A percentile compares a stretch with the other conserved stretches of the same genome.
Conservation (phyloP, 1,140 invertebrate genomes). For the Eriocheir sinensis region DNA sequence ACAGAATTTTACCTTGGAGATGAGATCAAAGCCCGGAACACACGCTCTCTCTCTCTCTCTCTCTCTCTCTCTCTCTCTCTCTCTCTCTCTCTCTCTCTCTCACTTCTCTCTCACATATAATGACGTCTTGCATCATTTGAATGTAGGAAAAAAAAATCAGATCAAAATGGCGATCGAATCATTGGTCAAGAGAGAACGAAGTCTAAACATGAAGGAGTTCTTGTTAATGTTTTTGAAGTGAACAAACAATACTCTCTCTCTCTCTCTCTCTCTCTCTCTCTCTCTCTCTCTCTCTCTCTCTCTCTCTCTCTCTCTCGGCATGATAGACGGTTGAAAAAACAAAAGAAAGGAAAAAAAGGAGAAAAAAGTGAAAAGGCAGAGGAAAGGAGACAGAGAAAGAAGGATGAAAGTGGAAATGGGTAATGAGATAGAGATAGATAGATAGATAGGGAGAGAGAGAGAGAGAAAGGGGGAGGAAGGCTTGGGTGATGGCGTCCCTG, state of each 20-base stretch:
- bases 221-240: too few relatives aligned
- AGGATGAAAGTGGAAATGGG: neutral
- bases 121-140: neutral
- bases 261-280: too few relatives aligned
- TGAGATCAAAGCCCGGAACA: neutral
- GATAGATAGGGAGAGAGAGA: conserved; percentile 44
- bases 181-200: conserved; percentile 11
- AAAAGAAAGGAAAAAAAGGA: neutral
- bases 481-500: neutral
- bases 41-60: neutral
- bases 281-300: too few relatives aligned
- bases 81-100: conserved; percentile 22
- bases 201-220: too few relatives aligned
- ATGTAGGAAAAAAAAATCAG: neutral
- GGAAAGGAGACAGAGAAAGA: neutral
- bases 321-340: neutral
- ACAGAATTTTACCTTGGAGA: neutral
- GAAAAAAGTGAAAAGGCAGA: neutral
- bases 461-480: conserved; percentile 31
- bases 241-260: too few relatives aligned
- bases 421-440: neutral
- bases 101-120: conserved; percentile 24
- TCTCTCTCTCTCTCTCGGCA: too few relatives aligned
- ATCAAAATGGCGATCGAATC: too few relatives aligned
- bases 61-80: conserved; percentile 13